Evolutionary conservation across 2,113 vertebrate genomes (phyloP), one percentile per base, ranked within the genome.

Genomic region (Columbina picui): DNA sequence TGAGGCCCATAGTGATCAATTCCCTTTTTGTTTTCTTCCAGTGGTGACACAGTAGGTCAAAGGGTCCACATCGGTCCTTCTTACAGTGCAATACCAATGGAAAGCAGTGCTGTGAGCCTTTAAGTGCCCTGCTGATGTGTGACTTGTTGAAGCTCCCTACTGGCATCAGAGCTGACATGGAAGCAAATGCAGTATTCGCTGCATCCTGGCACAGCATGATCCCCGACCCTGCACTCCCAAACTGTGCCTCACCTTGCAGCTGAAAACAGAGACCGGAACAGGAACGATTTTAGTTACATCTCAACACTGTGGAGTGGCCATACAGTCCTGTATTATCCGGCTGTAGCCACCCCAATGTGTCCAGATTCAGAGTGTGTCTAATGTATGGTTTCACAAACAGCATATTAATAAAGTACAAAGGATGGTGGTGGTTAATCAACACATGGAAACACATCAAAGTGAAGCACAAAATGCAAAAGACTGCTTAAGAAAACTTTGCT

Each of bases 261-360:
- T 70, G 34, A 74, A 80, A 86, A 64, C 29, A 64, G 30, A 67
- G 32, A 74, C 60, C 6, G 6, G 38, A 47, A 57, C 22, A 80
- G 43, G 57, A 79, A 29, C 1, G 1, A 52, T 80, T 95, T 96
- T 91, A 87, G 93, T 95, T 80, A 81, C 50, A 34, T 71, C 85
- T 95, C 52, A 87, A 47, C 67, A 47, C 73, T 0, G 1, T 4
- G 3, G 75, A 71, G 55, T 65, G 56, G 61, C 57, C 39, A 9
- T 84, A 60, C 2, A 2, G n/a, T 59, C 68, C 32, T 45, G 10
- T 5, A 5, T 67, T 74, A 23, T 55, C 65, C 3, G 6, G 25
- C 59, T 85, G 43, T 30, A 91, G 39, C 57, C 64, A 61, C 29
- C 34, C 25, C 2, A 6, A 74, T 79, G 59, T n/a, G 7, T 67